These are phyloP conservation scores for Resseliella maxima DNA, from an alignment of 2,888 invertebrate species.

Conservation along the genomic window DNA sequence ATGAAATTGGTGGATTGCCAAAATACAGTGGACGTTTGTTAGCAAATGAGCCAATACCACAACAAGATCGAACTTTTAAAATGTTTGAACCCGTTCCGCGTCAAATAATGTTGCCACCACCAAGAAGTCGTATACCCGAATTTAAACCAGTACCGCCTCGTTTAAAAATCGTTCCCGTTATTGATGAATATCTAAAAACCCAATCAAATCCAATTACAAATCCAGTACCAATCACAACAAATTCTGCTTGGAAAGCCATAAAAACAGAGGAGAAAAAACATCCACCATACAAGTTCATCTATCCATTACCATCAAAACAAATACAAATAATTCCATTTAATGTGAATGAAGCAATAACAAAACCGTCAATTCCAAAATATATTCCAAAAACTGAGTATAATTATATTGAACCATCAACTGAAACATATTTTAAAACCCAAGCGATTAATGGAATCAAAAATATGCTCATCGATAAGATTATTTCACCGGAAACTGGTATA, in stretches of 20 bases:
- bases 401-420: neutral
- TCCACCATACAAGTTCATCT: neutral
- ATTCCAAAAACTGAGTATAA: neutral
- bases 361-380: neutral
- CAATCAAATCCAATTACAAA: neutral
- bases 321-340: constrained; percentile 27
- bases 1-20: constrained; percentile 10
- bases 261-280: neutral
- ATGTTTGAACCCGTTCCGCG: constrained; percentile 2
- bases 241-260: neutral
- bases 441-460: neutral
- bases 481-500: neutral
- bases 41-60: neutral
- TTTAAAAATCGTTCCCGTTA: neutral
- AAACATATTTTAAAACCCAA: neutral
- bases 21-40: constrained; percentile 4
- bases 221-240: neutral
- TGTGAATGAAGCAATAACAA: neutral
- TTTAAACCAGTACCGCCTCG: constrained; percentile 15
- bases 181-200: neutral
- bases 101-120: neutral
- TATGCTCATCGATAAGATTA: neutral
- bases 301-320: neutral
- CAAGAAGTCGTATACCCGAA: neutral
- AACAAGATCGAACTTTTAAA: constrained; percentile 21